Percentiles rank a stretch among this genome's conserved stretches.
These are phyloP conservation scores for Troides oblongomaculatus DNA, from an alignment of 2,888 invertebrate species.

Conservation along the genomic window DNA sequence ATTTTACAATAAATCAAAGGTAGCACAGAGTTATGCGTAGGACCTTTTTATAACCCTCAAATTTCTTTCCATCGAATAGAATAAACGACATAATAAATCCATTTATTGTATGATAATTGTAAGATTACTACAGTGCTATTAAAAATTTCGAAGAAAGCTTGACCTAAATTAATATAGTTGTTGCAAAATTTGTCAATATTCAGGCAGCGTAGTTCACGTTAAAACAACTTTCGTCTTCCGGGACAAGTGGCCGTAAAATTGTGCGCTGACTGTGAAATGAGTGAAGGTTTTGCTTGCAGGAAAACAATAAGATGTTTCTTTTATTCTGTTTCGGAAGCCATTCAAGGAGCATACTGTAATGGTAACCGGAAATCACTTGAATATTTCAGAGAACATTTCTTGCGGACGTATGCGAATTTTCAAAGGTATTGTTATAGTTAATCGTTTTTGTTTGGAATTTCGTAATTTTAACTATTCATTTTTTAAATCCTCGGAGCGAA, in stretches of 20 bases:
- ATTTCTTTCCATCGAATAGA: background rate
- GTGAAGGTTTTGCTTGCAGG: conserved; percentile 4
- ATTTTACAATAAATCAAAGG: background rate
- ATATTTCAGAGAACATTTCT: too few species aligned
- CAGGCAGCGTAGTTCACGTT: background rate
- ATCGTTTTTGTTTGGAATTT: too few species aligned
- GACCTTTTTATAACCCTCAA: background rate
- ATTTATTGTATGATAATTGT: background rate
- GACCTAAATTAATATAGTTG: background rate
- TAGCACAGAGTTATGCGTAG: background rate
- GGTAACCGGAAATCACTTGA: too few species aligned
- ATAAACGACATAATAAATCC: background rate
- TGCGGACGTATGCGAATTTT: too few species aligned
- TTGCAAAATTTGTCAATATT: conserved; percentile 4
- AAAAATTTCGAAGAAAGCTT: background rate
- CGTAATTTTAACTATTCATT: too few species aligned
- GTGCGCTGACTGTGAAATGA: conserved; percentile 1
- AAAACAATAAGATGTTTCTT: conserved; percentile 6
- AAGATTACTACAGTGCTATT: background rate
- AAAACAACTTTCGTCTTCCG: conserved; percentile 3
- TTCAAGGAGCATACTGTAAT: background rate
- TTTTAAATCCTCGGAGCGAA: too few species aligned
- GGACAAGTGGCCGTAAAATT: conserved; percentile 12
- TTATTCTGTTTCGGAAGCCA: background rate
- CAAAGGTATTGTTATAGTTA: too few species aligned